A percentile compares a stretch with the other conserved stretches of the same genome.
phyloP scores from a whole-genome alignment of 2,113 vertebrate genomes.

The Butorides virescens region DNA sequence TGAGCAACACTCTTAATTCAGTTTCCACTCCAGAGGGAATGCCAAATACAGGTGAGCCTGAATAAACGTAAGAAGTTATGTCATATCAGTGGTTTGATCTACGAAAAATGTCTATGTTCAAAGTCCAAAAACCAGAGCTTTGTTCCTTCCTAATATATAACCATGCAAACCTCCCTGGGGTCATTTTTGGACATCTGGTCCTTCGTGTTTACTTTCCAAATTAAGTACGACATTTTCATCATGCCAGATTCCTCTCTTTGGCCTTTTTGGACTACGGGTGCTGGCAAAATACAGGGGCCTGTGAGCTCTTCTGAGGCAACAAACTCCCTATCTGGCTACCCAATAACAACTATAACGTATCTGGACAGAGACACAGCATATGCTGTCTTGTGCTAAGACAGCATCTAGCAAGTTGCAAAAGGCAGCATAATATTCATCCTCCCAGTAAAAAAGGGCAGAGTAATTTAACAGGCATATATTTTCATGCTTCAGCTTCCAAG shows the following conservation, averaged over 20 bases:
- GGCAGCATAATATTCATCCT: background rate
- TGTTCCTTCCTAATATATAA: background rate
- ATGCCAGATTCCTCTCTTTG: background rate
- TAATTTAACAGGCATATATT: background rate
- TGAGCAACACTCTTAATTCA: background rate
- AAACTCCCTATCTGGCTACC: background rate
- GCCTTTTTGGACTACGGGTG: background rate
- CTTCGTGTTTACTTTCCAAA: background rate
- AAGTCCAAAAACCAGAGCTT: background rate
- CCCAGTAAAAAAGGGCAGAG: background rate
- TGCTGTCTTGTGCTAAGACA: background rate
- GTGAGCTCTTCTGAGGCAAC: background rate
- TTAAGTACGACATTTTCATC: background rate
- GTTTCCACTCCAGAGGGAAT: background rate
- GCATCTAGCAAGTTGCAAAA: background rate
- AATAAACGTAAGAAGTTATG: background rate
- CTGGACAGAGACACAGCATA: background rate
- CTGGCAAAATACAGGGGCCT: background rate
- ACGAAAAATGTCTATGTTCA: background rate
- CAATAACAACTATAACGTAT: background rate
- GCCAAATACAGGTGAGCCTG: background rate
- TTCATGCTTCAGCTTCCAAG: background rate
- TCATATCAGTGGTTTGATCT: background rate
- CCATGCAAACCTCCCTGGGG: background rate
- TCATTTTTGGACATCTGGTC: background rate